Evolutionary conservation across 2,888 invertebrate species (phyloP).

Genomic region (Aphrophora alni): DNA sequence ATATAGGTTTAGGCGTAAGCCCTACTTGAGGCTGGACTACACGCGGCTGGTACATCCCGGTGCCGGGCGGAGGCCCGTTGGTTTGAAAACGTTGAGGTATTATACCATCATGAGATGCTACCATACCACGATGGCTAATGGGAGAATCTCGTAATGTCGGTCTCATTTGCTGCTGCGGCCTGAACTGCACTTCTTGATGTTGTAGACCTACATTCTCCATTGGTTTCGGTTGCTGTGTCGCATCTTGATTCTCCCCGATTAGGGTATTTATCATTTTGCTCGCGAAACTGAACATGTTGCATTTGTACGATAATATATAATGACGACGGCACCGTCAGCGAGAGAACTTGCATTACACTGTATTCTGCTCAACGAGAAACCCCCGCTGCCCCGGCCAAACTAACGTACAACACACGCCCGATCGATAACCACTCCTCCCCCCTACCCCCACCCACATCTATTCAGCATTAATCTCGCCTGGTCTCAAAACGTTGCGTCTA

Average conservation of each 20-base stretch:
- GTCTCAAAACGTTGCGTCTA: too few relatives aligned
- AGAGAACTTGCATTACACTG: not conserved
- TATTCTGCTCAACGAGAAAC: not conserved
- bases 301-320: not conserved
- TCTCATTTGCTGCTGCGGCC: not conserved
- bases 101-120: not conserved
- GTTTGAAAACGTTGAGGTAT: not conserved
- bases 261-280: conserved; percentile 2
- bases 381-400: not conserved
- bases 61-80: not conserved
- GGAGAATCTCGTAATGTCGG: not conserved
- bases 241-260: not conserved
- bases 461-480: not conserved
- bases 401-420: not conserved
- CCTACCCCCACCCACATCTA: not conserved
- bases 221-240: not conserved
- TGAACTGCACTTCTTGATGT: not conserved
- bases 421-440: not conserved
- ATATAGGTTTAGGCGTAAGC: not conserved
- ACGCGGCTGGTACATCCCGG: not conserved
- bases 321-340: too few relatives aligned
- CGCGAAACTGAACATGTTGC: conserved; percentile 2
- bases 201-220: not conserved
- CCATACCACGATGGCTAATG: not conserved
- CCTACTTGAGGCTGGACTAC: not conserved